Evolutionary conservation across 2,113 vertebrate genomes (phyloP).

Genomic region (Sciurus niger): DNA sequence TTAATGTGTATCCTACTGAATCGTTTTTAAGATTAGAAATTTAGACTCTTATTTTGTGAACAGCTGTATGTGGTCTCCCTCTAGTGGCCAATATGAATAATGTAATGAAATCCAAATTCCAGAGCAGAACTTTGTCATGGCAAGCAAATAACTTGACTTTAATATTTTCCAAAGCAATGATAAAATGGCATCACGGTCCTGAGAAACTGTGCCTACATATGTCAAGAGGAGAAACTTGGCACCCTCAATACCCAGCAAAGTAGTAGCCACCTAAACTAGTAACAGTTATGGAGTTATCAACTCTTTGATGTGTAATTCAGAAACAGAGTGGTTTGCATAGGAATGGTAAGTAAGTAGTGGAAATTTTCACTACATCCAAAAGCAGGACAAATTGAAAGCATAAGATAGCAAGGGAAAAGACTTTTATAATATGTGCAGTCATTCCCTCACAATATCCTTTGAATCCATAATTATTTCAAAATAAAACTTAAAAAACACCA

Average conservation of each 20-base stretch:
- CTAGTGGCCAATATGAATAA: slow-evolving; percentile 71
- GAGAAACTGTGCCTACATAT: background rate
- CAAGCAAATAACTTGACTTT: background rate
- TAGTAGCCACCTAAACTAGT: background rate
- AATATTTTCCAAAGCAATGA: background rate
- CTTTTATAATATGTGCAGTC: background rate
- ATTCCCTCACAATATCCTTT: slow-evolving; percentile 21
- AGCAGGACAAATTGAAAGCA: background rate
- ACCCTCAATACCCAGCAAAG: background rate
- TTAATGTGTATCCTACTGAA: background rate
- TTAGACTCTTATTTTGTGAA: background rate
- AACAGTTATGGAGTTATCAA: background rate
- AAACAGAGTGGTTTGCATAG: slow-evolving; percentile 5
- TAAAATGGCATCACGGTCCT: background rate
- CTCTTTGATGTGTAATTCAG: background rate
- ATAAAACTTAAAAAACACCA: background rate
- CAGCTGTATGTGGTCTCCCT: slow-evolving; percentile 41
- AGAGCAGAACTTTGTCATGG: background rate
- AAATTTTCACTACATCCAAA: background rate
- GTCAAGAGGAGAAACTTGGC: background rate
- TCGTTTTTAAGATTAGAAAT: background rate
- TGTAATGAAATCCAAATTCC: background rate
- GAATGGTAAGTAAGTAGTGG: background rate
- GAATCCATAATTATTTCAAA: slow-evolving; percentile 30
- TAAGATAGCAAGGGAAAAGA: background rate